These are phyloP conservation scores for Gambelia wislizenii DNA, from an alignment of 2,797 vertebrate genomes.

Conservation along the genomic window DNA sequence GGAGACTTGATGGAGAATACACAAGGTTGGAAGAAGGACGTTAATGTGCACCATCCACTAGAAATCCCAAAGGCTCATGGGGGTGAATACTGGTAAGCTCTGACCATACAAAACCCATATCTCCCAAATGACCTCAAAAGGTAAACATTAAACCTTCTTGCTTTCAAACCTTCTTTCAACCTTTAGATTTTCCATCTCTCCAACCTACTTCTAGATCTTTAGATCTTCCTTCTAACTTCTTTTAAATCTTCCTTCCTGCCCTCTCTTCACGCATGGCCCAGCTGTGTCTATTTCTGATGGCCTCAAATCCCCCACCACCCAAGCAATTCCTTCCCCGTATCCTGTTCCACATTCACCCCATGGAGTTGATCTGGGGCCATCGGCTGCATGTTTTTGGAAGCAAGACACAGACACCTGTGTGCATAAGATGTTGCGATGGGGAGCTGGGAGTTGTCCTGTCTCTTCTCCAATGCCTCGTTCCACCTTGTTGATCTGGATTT, in stretches of 20 bases:
- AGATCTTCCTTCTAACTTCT: background rate
- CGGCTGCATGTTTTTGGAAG: background rate
- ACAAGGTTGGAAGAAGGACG: fast-evolving
- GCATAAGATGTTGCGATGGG: no score
- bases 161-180: background rate
- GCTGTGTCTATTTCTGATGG: background rate
- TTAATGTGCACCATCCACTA: background rate
- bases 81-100: fast-evolving
- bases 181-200: no score
- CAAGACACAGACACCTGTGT: background rate
- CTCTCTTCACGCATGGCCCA: background rate
- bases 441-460: background rate
- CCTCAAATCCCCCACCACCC: fast-evolving
- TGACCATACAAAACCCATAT: no score
- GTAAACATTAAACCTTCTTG: background rate
- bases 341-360: no score
- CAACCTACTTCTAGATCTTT: no score
- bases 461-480: no score
- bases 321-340: no score
- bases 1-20: no score
- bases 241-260: background rate
- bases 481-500: background rate
- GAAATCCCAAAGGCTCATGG: background rate
- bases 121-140: background rate
- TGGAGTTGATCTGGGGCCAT: background rate